Percentiles rank a stretch among this genome's conserved stretches.
These are phyloP conservation scores for Thalassophryne amazonica DNA, from an alignment of 2,797 vertebrate genomes.

Conservation along the genomic window DNA sequence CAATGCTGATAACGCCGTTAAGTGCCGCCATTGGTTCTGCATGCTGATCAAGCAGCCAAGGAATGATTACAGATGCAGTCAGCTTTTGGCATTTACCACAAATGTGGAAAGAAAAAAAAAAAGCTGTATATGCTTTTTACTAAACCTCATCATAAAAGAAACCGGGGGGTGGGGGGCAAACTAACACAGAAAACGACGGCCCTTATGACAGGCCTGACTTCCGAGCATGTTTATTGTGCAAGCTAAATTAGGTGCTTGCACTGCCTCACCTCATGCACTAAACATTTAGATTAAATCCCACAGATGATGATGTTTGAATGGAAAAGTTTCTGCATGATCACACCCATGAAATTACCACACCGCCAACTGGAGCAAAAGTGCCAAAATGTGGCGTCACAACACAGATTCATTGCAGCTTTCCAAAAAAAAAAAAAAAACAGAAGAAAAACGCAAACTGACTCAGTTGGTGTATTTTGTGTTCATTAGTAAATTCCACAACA, in stretches of 20 bases:
- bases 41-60: constrained; percentile 52
- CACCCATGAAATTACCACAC: neutral
- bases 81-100: constrained; percentile 25
- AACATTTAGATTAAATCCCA: too few species aligned
- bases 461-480: neutral
- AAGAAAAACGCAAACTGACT: neutral
- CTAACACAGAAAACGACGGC: too few species aligned
- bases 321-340: neutral
- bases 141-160: constrained; percentile 15
- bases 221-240: neutral
- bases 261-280: neutral
- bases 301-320: neutral
- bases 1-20: constrained; percentile 45
- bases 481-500: constrained; percentile 13
- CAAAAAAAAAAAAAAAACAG: neutral
- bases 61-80: constrained; percentile 51
- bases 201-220: neutral
- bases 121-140: constrained; percentile 13
- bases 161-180: too few species aligned
- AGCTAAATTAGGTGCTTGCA: neutral
- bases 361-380: neutral
- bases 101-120: constrained; percentile 8
- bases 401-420: too few species aligned
- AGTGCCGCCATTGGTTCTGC: constrained; percentile 48
- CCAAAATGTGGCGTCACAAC: neutral